Conservation (phyloP, 1,140 invertebrate genomes). For the Apolygus lucorum region DNA sequence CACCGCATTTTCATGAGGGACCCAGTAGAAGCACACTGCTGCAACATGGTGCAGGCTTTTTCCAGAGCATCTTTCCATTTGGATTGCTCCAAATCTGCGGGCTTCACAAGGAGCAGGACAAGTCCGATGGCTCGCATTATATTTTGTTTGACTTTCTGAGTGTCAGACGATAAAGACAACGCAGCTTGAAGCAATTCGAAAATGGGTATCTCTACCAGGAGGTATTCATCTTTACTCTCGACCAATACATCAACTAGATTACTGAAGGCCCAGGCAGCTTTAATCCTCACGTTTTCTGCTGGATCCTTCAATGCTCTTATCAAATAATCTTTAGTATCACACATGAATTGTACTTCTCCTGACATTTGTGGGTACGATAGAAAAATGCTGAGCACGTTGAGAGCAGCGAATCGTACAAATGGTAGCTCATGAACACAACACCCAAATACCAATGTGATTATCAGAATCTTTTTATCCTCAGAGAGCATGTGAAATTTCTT, state of each 20-base stretch:
- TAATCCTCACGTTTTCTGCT: constrained; percentile 9
- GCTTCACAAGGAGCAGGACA: constrained; percentile 12
- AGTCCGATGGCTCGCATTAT: constrained; percentile 24
- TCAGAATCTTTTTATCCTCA: constrained; percentile 24
- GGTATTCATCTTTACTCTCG: constrained; percentile 6
- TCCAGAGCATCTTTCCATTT: constrained; percentile 17
- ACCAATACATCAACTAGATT: constrained; percentile 23
- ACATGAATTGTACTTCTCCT: constrained; percentile 22
- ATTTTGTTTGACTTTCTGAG: constrained; percentile 26
- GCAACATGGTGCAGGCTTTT: constrained; percentile 18
- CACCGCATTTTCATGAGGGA: constrained; percentile 28
- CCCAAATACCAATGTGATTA: constrained; percentile 28
- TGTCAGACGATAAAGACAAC: constrained; percentile 10
- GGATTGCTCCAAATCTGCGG: constrained; percentile 19
- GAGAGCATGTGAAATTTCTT: constrained; percentile 2
- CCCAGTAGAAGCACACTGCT: constrained; percentile 24
- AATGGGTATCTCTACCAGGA: constrained; percentile 16
- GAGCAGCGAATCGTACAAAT: constrained; percentile 25
- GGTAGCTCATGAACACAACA: constrained; percentile 24
- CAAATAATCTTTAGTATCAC: constrained; percentile 24
- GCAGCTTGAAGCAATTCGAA: constrained; percentile 19
- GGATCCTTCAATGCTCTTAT: constrained; percentile 15
- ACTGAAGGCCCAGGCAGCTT: constrained; percentile 28
- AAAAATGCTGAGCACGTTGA: constrained; percentile 23
- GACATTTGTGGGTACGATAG: constrained; percentile 24